Evolutionary conservation across 2,113 vertebrate genomes (phyloP).

Genomic region (Panurus biarmicus): DNA sequence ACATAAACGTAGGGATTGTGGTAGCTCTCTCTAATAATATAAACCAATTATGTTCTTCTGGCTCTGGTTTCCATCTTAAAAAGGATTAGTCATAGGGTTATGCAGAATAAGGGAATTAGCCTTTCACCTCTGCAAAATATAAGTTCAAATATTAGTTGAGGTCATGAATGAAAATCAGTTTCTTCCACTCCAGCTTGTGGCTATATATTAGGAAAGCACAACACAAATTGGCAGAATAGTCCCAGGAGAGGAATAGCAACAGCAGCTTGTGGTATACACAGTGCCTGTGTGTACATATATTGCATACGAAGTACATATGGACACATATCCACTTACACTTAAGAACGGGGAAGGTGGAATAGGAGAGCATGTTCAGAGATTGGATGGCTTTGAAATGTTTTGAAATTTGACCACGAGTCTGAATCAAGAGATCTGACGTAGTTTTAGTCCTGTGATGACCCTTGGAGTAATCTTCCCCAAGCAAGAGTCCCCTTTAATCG

Average conservation of each 20-base stretch:
- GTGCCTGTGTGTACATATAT: neutral
- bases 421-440: accelerated
- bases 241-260: neutral
- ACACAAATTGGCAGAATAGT: neutral
- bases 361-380: neutral
- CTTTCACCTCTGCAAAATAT: conserved; percentile 9
- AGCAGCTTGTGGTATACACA: neutral
- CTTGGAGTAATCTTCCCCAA: neutral
- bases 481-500: neutral
- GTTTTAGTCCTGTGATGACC: neutral
- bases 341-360: neutral
- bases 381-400: neutral
- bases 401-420: neutral
- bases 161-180: neutral
- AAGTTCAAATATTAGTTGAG: neutral
- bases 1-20: neutral
- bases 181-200: neutral
- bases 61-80: conserved; percentile 4
- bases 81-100: conserved; percentile 6
- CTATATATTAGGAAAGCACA: neutral
- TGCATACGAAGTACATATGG: neutral
- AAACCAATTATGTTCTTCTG: conserved; percentile 34
- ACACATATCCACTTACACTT: neutral
- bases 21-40: neutral
- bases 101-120: neutral